Evolutionary conservation across 2,113 vertebrate genomes (phyloP).

Genomic region (Laticauda colubrina): DNA sequence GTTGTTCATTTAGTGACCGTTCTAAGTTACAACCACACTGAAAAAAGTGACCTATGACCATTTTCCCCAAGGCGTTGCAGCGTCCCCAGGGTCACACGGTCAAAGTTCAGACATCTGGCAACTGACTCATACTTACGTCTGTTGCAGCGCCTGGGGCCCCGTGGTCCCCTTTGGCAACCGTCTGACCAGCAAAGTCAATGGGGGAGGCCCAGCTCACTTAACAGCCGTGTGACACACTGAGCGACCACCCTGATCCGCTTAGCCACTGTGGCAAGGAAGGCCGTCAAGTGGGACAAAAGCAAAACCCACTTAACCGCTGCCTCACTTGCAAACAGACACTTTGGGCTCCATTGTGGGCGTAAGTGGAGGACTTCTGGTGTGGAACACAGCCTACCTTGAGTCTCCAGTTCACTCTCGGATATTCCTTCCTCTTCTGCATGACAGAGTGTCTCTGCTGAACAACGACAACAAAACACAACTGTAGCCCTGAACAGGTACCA

Average conservation of each 20-base stretch:
- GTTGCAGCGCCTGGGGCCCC: not conserved
- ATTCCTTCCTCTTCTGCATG: not conserved
- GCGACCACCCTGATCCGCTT: not conserved
- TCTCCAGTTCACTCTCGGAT: not conserved
- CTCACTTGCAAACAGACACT: not conserved
- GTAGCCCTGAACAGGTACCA: not conserved
- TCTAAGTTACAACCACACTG: not conserved
- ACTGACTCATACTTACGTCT: accelerated
- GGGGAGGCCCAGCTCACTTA: not conserved
- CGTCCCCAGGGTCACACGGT: not conserved
- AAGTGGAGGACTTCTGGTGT: not conserved
- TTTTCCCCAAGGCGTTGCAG: not conserved
- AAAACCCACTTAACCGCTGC: not conserved
- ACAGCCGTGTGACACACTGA: not conserved
- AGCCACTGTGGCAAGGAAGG: not conserved
- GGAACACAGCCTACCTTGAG: not conserved
- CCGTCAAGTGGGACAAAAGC: not conserved
- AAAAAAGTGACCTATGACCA: not conserved
- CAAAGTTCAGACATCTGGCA: not conserved
- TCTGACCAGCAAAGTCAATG: not conserved
- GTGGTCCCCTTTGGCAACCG: not conserved
- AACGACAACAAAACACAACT: not conserved
- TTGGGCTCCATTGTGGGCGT: not conserved
- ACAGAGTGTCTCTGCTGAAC: not conserved
- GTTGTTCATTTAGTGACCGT: not conserved